Evolutionary conservation across 2,888 invertebrate species (phyloP), one percentile per base, ranked within the genome.

Genomic region (Eristalis pertinax): DNA sequence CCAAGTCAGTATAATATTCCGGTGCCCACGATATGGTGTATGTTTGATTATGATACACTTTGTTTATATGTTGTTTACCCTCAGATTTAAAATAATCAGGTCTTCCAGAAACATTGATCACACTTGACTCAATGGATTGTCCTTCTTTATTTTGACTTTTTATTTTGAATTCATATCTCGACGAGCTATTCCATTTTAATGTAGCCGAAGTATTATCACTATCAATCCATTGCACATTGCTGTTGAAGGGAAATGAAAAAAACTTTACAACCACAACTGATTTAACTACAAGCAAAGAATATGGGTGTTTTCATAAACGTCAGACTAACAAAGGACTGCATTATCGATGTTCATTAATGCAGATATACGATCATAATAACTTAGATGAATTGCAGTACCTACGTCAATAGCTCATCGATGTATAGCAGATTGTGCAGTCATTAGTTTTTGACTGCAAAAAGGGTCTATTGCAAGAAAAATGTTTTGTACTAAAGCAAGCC

Each of bases 1-100:
- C 94, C 29, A 95, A 92, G n/a, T 91, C 91, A 0, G 73, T 62
- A 4, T 15, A 78, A 26, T 90, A 8, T 81, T 84, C 0, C 89
- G 96, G 95, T 29, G 94, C 94, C 89, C 95, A 97, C 10, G 96
- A 95, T 11, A 97, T 92, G 90, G 96, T 96, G 91, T 96, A 97
- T 22, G 95, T 94, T 38, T 96, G 95, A 91, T 95, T 95, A 86
- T 95, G 95, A 92, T 95, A 96, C 19, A 96, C 95, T 93, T 97
- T 97, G 10, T 95, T 96, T 89, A 96, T 94, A 82, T 94, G 92
- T 65, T 69, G 63, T 22, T 73, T 58, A 73, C 68, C 70, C 50
- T 50, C 50, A 7, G 50, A 19, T 4, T 24, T 60, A 0, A 75
- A 68, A 38, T 83, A 78, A 13, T 76, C 62, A 2, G n/a, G 38